phyloP scores from a whole-genome alignment of 2,888 invertebrate genomes.

The Lottia gigantea region DNA sequence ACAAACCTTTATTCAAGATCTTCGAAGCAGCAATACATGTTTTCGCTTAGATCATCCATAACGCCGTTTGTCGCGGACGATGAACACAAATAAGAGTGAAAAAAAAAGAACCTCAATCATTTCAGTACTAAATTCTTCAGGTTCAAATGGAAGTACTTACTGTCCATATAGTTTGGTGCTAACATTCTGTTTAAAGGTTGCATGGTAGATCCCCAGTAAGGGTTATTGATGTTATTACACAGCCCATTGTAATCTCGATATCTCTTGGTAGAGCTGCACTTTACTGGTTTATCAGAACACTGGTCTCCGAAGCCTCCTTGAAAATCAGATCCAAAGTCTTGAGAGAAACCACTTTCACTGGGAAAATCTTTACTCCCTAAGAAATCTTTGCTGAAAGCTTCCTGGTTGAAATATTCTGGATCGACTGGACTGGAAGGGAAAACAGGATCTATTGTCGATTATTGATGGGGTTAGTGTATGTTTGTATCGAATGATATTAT shows the following conservation, averaged over 20 bases:
- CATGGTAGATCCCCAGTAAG: conserved; percentile 80
- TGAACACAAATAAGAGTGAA: too few species aligned
- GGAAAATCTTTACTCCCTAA: conserved; percentile 3
- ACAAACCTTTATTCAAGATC: too few species aligned
- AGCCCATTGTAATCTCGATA: conserved; percentile 92
- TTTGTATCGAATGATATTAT: too few species aligned
- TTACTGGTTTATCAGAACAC: conserved; percentile 19
- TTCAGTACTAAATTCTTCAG: too few species aligned
- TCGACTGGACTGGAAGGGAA: background rate
- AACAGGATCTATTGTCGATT: too few species aligned
- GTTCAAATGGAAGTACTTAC: conserved; percentile 20
- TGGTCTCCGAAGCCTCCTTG: background rate
- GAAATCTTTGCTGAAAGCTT: background rate
- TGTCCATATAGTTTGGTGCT: conserved; percentile 26
- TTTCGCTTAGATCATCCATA: too few species aligned
- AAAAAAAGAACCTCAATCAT: too few species aligned
- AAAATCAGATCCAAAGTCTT: background rate
- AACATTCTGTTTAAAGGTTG: conserved; percentile 26
- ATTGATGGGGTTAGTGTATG: too few species aligned
- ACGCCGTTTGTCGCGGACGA: too few species aligned
- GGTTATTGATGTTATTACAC: conserved; percentile 91
- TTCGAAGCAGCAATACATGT: too few species aligned
- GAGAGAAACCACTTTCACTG: background rate
- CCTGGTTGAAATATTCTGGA: conserved; percentile 11
- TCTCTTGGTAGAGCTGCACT: conserved; percentile 57